Base-by-base conservation (phyloP, 2,113 vertebrate genomes). In the Heterotilapia buettikoferi region DNA sequence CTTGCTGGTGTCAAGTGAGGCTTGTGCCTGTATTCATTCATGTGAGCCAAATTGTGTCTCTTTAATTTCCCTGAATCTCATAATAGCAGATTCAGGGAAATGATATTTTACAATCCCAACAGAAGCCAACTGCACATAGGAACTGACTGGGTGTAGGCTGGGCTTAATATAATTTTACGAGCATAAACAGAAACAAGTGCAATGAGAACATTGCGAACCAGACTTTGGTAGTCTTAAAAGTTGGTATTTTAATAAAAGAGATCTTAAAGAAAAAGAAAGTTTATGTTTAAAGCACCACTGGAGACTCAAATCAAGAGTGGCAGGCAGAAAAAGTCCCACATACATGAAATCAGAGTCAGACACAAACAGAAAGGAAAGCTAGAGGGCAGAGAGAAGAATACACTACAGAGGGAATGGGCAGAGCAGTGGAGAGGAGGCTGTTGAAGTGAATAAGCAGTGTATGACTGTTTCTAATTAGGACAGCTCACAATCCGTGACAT, bases 391-490 rank as follows among this genome's bases (percentile, higher is more conserved):
- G 13, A 54, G 16, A 38, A 78, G 56, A 29, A 63, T 45, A 40
- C 5, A 54, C 43, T 19, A 52, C 36, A 89, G 63, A 84, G 19
- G n/a, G 24, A 56, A 36, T 7, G 54, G 29, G 21, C 40, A 52
- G 84, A 80, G 66, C 21, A 2, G 76, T 21, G 80, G 18, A 80
- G 78, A 36, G 33, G 33, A 90, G 86, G 89, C 40, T 71, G 83
- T 87, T 47, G 84, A 82, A 83, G 84, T 82, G 87, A 89, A 89
- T 91, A 89, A 91, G 89, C 79, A 85, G 83, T 50, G 68, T 88
- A 76, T 88, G 89, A 94, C 92, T 88, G 89, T 92, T 84, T 87
- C 90, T 94, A 94, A 94, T 94, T 94, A 91, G 84, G 87, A 88
- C 24, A 66, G 43, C 85, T 91, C 84, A 18, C 83, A 54, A 91